These are phyloP conservation scores for Polypterus senegalus DNA, from an alignment of 2,113 vertebrate species.

Conservation along the genomic window DNA sequence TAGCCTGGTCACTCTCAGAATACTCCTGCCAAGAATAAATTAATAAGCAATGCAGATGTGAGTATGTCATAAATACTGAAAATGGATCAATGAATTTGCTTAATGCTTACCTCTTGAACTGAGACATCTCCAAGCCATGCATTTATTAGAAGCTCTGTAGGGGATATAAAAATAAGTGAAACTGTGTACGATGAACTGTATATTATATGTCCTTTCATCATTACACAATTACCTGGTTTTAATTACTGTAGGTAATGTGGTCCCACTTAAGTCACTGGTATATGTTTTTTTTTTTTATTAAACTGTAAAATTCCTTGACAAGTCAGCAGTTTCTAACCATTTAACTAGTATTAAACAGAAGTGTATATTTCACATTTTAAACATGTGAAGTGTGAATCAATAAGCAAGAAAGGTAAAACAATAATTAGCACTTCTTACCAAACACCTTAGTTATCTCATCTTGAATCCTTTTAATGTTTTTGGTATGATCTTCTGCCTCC, in stretches of 20 bases:
- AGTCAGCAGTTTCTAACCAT: conserved; percentile 10
- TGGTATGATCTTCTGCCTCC: conserved; percentile 23
- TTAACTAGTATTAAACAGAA: background rate
- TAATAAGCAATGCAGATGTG: background rate
- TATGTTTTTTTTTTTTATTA: conserved; percentile 3
- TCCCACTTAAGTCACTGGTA: conserved; percentile 16
- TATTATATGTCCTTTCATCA: background rate
- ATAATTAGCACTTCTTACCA: conserved; percentile 23
- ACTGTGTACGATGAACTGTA: background rate
- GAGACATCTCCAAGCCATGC: background rate
- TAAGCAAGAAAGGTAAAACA: background rate
- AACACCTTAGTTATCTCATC: conserved; percentile 22
- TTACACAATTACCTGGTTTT: no score
- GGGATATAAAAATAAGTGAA: background rate
- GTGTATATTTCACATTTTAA: background rate
- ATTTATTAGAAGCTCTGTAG: background rate
- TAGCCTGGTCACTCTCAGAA: conserved; percentile 22
- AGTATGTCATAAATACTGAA: background rate
- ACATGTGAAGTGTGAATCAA: background rate
- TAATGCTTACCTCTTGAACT: background rate
- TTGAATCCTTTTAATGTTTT: conserved; percentile 13
- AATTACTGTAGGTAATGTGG: no score
- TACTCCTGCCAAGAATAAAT: conserved; percentile 22
- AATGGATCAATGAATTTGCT: background rate
- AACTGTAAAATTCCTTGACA: conserved; percentile 4